A percentile compares a stretch with the other conserved stretches of the same genome.
Conservation (phyloP, 35 echinoderm and acorn worm genomes). For the Amphiura filiformis region DNA sequence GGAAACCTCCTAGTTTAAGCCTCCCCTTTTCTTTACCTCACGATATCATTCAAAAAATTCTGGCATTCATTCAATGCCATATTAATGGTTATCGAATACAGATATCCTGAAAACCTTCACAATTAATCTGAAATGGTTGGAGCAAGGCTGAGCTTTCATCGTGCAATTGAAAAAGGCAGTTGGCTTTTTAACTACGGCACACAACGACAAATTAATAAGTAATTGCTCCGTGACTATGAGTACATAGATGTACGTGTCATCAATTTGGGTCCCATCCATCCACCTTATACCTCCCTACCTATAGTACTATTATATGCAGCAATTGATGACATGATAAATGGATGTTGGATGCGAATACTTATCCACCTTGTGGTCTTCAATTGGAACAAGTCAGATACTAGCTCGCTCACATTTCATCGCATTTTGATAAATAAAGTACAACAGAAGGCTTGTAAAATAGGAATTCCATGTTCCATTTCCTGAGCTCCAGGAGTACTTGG, state of each 20-base stretch:
- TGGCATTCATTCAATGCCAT: too few species aligned
- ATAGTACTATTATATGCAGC: background rate
- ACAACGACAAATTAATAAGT: conserved; percentile 4
- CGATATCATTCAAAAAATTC: too few species aligned
- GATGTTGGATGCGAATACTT: background rate
- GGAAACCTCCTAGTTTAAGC: too few species aligned
- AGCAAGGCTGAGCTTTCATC: background rate
- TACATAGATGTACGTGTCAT: background rate
- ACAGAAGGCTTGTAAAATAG: background rate
- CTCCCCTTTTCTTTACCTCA: too few species aligned
- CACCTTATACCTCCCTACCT: background rate
- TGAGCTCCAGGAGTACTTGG: background rate
- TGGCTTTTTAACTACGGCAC: background rate
- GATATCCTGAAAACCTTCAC: background rate
- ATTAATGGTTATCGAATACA: background rate
- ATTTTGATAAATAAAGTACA: background rate
- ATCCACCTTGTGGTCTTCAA: background rate
- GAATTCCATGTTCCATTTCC: background rate
- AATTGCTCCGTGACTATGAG: background rate
- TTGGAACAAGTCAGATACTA: background rate
- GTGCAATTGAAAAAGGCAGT: conserved; percentile 11
- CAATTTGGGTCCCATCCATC: background rate
- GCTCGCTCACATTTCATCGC: background rate
- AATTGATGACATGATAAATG: background rate
- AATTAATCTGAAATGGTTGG: background rate